Evolutionary conservation across 2,888 invertebrate genomes (phyloP).

Genomic region (Drosophila buzzatii): DNA sequence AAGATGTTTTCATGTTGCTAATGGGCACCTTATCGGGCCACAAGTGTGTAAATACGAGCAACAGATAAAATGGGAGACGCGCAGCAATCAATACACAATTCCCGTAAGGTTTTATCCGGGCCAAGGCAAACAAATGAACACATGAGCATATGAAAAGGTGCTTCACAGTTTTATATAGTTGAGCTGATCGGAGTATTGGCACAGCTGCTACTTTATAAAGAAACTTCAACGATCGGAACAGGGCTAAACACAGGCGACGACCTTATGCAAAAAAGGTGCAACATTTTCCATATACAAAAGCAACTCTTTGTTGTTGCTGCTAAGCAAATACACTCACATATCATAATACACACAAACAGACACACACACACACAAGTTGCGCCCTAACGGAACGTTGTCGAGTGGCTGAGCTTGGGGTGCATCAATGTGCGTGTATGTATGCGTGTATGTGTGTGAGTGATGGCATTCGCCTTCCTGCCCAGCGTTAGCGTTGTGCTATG

Average conservation of each 20-base stretch:
- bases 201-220: slow-evolving; percentile 66
- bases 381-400: slow-evolving; percentile 60
- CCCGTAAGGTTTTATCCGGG: slow-evolving; percentile 47
- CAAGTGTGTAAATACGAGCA: slow-evolving; percentile 46
- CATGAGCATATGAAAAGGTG: slow-evolving; percentile 55
- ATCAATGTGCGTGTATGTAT: slow-evolving; percentile 12
- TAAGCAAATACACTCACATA: slow-evolving; percentile 47
- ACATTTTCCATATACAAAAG: slow-evolving; percentile 69
- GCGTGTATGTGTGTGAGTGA: slow-evolving; percentile 34
- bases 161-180: slow-evolving; percentile 37
- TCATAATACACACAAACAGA: slow-evolving; percentile 13
- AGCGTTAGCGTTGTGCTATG: slow-evolving; percentile 44
- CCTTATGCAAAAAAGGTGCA: slow-evolving; percentile 78
- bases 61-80: slow-evolving; percentile 44
- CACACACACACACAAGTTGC: slow-evolving; percentile 33
- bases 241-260: slow-evolving; percentile 51
- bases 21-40: slow-evolving; percentile 47
- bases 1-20: slow-evolving; percentile 16
- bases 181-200: slow-evolving; percentile 58
- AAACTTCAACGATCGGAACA: slow-evolving; percentile 33
- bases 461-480: slow-evolving; percentile 34
- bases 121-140: slow-evolving; percentile 33
- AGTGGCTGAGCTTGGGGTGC: slow-evolving; percentile 42
- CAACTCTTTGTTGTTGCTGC: slow-evolving; percentile 77
- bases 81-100: slow-evolving; percentile 40